These are phyloP conservation scores for Leptarthrus brevirostris DNA, from an alignment of 2,888 invertebrate genomes.

Conservation along the genomic window DNA sequence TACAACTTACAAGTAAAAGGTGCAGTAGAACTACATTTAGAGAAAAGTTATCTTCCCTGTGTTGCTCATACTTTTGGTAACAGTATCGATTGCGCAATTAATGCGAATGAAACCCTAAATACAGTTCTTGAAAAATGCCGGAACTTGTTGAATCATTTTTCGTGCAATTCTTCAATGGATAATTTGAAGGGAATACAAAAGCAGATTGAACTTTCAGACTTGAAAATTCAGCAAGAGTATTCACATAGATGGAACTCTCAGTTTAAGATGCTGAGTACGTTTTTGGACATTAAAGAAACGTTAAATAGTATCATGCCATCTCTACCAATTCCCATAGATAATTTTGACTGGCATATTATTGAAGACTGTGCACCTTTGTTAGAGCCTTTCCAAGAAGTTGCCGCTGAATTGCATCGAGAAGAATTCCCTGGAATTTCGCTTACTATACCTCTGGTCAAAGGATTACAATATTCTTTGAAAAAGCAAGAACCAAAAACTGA, in stretches of 20 bases:
- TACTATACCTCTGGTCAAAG: conserved; percentile 1
- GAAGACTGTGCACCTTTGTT: conserved; percentile 41
- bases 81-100: too few relatives aligned
- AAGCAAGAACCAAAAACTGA: background rate
- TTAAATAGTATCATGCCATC: background rate
- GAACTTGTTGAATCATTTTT: background rate
- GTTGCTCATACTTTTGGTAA: too few relatives aligned
- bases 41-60: too few relatives aligned
- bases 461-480: background rate
- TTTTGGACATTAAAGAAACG: conserved; percentile 37
- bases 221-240: conserved; percentile 45
- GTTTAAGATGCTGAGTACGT: conserved; percentile 25
- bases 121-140: background rate
- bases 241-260: conserved; percentile 46
- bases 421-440: conserved; percentile 25
- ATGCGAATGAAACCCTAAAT: background rate
- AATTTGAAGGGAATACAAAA: background rate
- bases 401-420: conserved; percentile 32
- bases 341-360: conserved; percentile 22
- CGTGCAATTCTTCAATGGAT: background rate
- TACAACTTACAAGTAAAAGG: too few relatives aligned
- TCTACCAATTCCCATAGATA: background rate
- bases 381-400: conserved; percentile 10
- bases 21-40: too few relatives aligned
- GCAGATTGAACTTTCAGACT: conserved; percentile 15